phyloP scores from a whole-genome alignment of 2,113 vertebrate genomes.

The Noturus placidus region DNA sequence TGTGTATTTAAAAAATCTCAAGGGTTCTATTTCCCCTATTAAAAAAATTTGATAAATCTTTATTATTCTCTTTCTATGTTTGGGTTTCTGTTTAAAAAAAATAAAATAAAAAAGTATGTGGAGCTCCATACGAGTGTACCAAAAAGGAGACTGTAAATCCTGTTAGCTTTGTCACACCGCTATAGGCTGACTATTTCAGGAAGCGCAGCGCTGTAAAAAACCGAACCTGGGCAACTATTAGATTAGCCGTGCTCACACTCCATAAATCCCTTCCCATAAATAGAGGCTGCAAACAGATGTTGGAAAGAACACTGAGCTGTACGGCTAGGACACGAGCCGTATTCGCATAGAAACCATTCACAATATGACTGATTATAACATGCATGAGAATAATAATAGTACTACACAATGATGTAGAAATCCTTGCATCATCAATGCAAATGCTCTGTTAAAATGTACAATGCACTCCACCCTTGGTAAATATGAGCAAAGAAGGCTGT shows the following conservation, averaged over 20 bases:
- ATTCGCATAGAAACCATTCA: neutral
- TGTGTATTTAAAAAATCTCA: neutral
- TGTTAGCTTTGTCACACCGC: neutral
- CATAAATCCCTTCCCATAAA: slow-evolving; percentile 9
- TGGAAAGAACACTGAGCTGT: neutral
- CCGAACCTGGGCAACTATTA: neutral
- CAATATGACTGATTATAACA: neutral
- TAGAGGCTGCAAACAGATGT: neutral
- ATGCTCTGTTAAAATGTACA: neutral
- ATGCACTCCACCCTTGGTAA: no score
- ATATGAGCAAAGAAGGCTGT: no score
- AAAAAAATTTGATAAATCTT: neutral
- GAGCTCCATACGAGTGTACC: neutral
- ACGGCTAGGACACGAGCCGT: neutral
- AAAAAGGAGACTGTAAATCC: neutral
- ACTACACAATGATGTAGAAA: neutral
- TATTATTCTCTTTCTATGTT: neutral
- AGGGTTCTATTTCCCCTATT: neutral
- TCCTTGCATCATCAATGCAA: neutral
- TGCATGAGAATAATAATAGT: neutral
- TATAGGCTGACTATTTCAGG: neutral
- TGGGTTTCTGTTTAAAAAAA: neutral
- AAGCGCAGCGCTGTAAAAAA: neutral
- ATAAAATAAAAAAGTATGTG: no score
- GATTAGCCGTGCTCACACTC: neutral